These are phyloP conservation scores for Augochlora pura DNA, from an alignment of 1,140 invertebrate species.

Conservation along the genomic window DNA sequence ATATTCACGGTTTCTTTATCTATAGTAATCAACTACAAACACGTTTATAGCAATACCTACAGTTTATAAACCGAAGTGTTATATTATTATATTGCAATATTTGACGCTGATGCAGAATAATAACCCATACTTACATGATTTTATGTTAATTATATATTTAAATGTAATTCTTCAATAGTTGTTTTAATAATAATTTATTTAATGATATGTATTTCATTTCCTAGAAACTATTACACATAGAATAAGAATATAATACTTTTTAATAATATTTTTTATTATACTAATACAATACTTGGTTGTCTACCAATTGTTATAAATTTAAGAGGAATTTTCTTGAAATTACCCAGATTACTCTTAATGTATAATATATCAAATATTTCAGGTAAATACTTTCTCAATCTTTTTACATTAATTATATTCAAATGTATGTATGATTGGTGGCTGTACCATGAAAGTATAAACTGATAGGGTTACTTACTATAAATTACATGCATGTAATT, in stretches of 20 bases:
- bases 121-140: background rate
- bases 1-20: background rate
- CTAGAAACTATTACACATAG: background rate
- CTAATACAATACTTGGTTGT: background rate
- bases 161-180: background rate
- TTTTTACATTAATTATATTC: background rate
- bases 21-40: background rate
- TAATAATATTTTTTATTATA: constrained; percentile 2
- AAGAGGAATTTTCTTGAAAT: background rate
- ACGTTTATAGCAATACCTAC: background rate
- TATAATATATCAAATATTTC: background rate
- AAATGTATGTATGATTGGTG: constrained; percentile 14
- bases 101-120: background rate
- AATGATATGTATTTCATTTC: background rate
- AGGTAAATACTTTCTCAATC: background rate
- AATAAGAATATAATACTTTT: background rate
- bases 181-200: background rate
- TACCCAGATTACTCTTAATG: background rate
- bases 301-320: background rate
- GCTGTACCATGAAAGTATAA: constrained; percentile 8
- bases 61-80: background rate
- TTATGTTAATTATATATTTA: constrained; percentile 1
- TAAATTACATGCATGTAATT: constrained; percentile 16
- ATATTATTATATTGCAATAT: background rate
- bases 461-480: constrained; percentile 16